phyloP scores from a whole-genome alignment of 1,140 invertebrate species.

The Drosophila bocqueti region DNA sequence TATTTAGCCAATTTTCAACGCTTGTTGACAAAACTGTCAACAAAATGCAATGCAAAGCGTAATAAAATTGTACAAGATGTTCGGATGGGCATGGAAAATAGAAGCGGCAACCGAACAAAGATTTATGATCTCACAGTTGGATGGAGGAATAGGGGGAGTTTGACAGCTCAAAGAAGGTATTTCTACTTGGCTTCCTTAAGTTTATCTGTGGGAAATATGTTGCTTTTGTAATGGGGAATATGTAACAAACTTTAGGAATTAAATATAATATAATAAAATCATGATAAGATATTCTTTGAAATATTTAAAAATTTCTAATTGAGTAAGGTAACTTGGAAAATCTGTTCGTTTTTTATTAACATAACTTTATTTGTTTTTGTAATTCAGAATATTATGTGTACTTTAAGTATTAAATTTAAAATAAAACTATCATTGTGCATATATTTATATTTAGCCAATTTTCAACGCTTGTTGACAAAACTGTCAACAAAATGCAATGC shows the following conservation, averaged over 20 bases:
- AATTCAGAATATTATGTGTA: too few relatives aligned
- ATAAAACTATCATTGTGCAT: too few relatives aligned
- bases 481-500: constrained; percentile 84
- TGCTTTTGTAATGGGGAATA: too few relatives aligned
- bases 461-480: constrained; percentile 85
- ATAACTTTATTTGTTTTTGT: too few relatives aligned
- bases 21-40: constrained; percentile 85
- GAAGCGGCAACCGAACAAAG: constrained; percentile 49
- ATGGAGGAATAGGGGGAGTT: constrained; percentile 22
- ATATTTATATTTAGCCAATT: constrained; percentile 85
- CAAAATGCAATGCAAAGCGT: constrained; percentile 83
- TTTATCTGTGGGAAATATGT: not conserved
- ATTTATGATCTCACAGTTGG: constrained; percentile 44
- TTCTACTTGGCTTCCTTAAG: not conserved
- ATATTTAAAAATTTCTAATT: too few relatives aligned
- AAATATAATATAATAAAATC: too few relatives aligned
- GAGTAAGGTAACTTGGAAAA: too few relatives aligned
- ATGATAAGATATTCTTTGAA: too few relatives aligned
- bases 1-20: constrained; percentile 85
- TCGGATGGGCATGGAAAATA: constrained; percentile 7
- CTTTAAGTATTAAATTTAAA: too few relatives aligned
- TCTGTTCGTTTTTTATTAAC: too few relatives aligned
- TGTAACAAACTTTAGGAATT: not conserved
- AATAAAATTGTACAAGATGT: constrained; percentile 82
- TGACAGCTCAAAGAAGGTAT: constrained; percentile 18